phyloP scores from a whole-genome alignment of 1,140 invertebrate genomes.

The Elymnias hypermnestra region DNA sequence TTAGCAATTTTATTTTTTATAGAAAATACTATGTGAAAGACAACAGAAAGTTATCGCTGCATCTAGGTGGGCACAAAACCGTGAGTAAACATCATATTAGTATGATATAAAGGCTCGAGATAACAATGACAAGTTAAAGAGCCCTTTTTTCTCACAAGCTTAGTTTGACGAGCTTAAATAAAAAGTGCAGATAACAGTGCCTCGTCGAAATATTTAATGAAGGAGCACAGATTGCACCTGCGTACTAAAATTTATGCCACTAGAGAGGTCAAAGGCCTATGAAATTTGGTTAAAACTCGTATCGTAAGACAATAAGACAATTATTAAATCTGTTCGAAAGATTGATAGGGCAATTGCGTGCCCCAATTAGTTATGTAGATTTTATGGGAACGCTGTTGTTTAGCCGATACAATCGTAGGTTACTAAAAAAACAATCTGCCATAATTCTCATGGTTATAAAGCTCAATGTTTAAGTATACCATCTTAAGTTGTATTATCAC shows the following conservation, averaged over 20 bases:
- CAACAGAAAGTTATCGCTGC: neutral
- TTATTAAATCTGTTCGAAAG: slow-evolving; percentile 13
- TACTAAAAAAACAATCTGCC: neutral
- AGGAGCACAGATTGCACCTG: slow-evolving; percentile 3
- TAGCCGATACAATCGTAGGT: neutral
- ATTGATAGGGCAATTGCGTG: slow-evolving; percentile 44
- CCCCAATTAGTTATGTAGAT: slow-evolving; percentile 32
- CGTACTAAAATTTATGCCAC: neutral
- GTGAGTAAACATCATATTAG: neutral
- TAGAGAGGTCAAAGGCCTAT: slow-evolving; percentile 1
- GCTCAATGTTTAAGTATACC: too few species aligned
- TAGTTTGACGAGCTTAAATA: slow-evolving; percentile 5
- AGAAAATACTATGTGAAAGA: too few species aligned
- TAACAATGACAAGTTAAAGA: slow-evolving; percentile 1
- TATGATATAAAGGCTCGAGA: neutral
- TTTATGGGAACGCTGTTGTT: slow-evolving; percentile 18
- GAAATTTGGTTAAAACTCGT: neutral
- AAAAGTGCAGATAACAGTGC: slow-evolving; percentile 13
- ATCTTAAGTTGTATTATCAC: too few species aligned
- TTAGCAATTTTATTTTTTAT: too few species aligned
- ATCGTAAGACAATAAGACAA: neutral
- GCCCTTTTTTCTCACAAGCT: slow-evolving; percentile 1
- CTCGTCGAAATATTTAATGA: slow-evolving; percentile 3
- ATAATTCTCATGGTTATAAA: neutral
- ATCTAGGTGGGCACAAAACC: neutral